Conservation (phyloP, 2,113 vertebrate species). For the Onychorhynchus coronatus region DNA sequence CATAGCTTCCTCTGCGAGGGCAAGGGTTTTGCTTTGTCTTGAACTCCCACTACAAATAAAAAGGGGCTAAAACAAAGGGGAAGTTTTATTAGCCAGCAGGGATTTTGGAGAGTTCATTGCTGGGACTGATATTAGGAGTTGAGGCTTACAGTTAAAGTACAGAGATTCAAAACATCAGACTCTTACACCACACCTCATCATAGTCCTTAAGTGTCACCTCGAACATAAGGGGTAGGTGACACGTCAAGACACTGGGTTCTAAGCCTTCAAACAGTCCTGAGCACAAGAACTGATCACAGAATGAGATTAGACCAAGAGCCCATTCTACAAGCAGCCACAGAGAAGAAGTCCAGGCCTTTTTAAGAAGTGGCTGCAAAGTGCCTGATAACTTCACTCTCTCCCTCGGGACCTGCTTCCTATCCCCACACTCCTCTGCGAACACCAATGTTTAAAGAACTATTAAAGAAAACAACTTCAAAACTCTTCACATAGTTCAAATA, state of each 20-base stretch:
- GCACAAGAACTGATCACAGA: neutral
- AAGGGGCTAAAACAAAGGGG: neutral
- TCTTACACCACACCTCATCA: neutral
- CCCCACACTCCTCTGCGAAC: neutral
- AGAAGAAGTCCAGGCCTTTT: neutral
- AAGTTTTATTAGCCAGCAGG: neutral
- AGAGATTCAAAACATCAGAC: neutral
- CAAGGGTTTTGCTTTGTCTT: neutral
- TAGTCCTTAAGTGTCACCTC: neutral
- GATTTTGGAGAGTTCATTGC: neutral
- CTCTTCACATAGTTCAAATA: slow-evolving; percentile 63
- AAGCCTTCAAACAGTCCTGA: slow-evolving; percentile 5
- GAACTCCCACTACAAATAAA: neutral
- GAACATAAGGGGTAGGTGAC: neutral
- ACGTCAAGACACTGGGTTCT: neutral
- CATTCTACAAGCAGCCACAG: neutral
- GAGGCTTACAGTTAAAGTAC: neutral
- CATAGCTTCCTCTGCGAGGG: neutral
- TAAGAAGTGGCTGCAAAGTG: neutral
- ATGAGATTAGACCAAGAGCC: neutral
- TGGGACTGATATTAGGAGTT: neutral
- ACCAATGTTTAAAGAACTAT: slow-evolving; percentile 8
- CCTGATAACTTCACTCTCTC: neutral
- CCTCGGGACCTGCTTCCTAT: neutral
- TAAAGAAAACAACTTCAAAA: slow-evolving; percentile 50